Percentiles rank a stretch among this genome's conserved stretches.
phyloP scores from a whole-genome alignment of 2,113 vertebrate genomes.

The Axis porcinus region DNA sequence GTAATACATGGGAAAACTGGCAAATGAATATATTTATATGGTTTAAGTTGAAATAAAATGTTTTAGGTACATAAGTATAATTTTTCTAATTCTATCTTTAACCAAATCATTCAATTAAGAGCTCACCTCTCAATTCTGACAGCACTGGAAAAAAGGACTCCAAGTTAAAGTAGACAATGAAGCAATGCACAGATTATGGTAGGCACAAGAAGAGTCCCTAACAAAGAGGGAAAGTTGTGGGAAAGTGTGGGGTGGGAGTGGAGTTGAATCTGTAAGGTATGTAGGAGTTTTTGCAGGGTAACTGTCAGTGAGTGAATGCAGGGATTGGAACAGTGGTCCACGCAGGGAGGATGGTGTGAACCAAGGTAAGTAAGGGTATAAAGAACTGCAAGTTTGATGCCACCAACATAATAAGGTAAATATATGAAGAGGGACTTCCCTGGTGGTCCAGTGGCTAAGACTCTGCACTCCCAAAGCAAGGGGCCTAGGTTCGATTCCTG shows the following conservation, averaged over 20 bases:
- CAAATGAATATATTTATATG: not conserved
- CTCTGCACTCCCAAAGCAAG: not conserved
- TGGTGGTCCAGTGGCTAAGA: not conserved
- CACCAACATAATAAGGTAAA: not conserved
- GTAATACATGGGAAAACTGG: not conserved
- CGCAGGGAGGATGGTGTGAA: not conserved
- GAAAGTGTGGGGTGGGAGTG: too few relatives aligned
- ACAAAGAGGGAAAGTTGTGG: not conserved
- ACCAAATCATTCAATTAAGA: not conserved
- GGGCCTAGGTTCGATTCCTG: not conserved
- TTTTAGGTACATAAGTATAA: not conserved
- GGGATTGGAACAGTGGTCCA: not conserved
- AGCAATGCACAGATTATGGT: not conserved
- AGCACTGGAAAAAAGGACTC: not conserved
- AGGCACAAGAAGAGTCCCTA: not conserved
- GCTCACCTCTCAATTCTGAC: not conserved
- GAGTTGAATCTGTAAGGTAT: not conserved
- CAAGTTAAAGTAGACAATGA: not conserved
- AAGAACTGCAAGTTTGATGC: not conserved
- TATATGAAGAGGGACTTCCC: not conserved
- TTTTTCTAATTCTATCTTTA: not conserved
- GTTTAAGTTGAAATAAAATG: conserved; percentile 8
- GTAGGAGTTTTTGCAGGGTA: not conserved
- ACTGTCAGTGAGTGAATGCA: not conserved
- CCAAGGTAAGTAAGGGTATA: not conserved